Conservation (phyloP, 2,888 invertebrate species). For the Caradrina kadenii region DNA sequence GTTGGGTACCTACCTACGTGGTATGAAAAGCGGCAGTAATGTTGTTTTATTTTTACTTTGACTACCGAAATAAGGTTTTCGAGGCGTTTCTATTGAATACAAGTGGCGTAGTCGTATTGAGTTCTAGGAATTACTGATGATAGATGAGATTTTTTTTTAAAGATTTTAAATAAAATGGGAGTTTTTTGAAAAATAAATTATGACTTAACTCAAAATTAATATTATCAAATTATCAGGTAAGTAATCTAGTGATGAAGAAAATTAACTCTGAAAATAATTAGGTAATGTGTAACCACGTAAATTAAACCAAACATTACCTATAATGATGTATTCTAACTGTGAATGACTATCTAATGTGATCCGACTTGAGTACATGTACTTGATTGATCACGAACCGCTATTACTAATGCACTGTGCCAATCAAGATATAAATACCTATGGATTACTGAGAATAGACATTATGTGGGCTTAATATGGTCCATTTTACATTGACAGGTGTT, state of each 20-base stretch:
- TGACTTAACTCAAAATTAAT: too few relatives aligned
- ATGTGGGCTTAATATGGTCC: neutral
- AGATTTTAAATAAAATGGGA: neutral
- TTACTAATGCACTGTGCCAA: conserved; percentile 29
- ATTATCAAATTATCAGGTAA: too few relatives aligned
- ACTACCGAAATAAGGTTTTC: neutral
- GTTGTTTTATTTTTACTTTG: conserved; percentile 6
- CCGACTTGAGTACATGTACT: neutral
- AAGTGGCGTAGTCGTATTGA: neutral
- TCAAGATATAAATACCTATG: conserved; percentile 12
- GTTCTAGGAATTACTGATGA: neutral
- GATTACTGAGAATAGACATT: neutral
- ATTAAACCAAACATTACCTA: neutral
- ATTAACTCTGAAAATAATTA: neutral
- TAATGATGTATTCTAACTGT: conserved; percentile 13
- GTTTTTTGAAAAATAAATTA: too few relatives aligned
- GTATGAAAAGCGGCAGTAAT: neutral
- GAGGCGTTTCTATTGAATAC: conserved; percentile 5
- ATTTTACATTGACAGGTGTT: too few relatives aligned
- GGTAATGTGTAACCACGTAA: neutral
- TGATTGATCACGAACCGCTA: neutral
- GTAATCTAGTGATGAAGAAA: too few relatives aligned
- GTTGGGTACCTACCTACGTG: conserved; percentile 1
- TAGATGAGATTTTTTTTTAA: too few relatives aligned
- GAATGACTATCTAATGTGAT: conserved; percentile 3